Percentiles rank a stretch among this genome's conserved stretches.
Evolutionary conservation across 1,140 invertebrate species (phyloP).

Genomic region (Musca vetustissima): DNA sequence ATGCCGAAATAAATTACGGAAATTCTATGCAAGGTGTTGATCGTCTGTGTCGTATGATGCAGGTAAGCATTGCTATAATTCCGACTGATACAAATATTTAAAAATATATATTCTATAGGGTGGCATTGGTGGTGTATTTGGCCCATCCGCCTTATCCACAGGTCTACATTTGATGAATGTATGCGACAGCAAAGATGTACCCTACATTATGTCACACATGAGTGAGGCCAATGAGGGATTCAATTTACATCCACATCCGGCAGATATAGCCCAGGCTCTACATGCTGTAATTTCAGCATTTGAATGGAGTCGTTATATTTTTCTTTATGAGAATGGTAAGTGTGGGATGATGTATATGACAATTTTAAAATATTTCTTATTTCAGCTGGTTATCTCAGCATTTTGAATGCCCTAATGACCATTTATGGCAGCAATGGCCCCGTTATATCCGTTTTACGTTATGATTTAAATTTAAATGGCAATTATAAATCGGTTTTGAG

Average conservation of each 20-base stretch:
- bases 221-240: slow-evolving; percentile 64
- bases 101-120: slow-evolving; percentile 46
- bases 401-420: slow-evolving; percentile 74
- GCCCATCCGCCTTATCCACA: slow-evolving; percentile 68
- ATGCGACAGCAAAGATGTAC: slow-evolving; percentile 84
- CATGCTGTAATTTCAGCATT: slow-evolving; percentile 73
- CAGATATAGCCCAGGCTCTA: slow-evolving; percentile 70
- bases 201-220: slow-evolving; percentile 76
- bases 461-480: slow-evolving; percentile 56
- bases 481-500: slow-evolving; percentile 58
- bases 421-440: slow-evolving; percentile 63
- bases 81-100: background rate
- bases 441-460: slow-evolving; percentile 63
- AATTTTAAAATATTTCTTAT: background rate
- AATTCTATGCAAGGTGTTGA: slow-evolving; percentile 54
- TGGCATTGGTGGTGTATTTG: slow-evolving; percentile 79
- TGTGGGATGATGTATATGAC: background rate
- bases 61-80: slow-evolving; percentile 35
- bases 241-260: slow-evolving; percentile 82
- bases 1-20: slow-evolving; percentile 39
- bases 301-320: slow-evolving; percentile 82
- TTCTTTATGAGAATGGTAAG: slow-evolving; percentile 75
- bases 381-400: slow-evolving; percentile 63
- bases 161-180: slow-evolving; percentile 81
- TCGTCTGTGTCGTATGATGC: slow-evolving; percentile 54